Evolutionary conservation across 2,113 vertebrate genomes (phyloP).

Genomic region (Otolemur garnettii): DNA sequence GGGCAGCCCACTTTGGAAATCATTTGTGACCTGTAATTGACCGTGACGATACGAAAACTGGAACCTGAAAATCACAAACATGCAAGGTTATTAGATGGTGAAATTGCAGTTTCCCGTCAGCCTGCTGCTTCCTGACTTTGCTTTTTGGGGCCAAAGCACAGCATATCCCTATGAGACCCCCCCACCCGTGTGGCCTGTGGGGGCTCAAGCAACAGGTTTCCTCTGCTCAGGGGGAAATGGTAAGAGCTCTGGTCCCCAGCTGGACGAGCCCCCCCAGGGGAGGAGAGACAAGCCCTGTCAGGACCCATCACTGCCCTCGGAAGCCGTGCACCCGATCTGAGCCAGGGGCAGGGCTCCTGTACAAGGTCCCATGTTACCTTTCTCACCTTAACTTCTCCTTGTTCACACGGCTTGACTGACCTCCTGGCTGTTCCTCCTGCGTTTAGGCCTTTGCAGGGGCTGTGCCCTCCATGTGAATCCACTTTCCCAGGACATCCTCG

Average conservation of each 20-base stretch:
- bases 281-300: neutral
- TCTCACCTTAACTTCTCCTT: neutral
- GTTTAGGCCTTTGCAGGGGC: neutral
- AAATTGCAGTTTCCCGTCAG: slow-evolving; percentile 70
- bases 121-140: neutral
- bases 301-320: neutral
- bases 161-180: neutral
- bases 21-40: slow-evolving; percentile 81
- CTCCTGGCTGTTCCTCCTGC: neutral
- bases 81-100: slow-evolving; percentile 69
- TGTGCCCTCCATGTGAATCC: neutral
- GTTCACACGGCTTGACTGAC: neutral
- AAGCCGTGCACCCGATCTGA: neutral
- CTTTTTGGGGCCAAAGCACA: neutral
- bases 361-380: no score
- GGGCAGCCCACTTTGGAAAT: slow-evolving; percentile 73
- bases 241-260: neutral
- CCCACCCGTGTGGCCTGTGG: neutral
- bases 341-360: accelerated
- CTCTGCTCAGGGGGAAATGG: neutral
- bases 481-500: neutral
- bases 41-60: slow-evolving; percentile 61
- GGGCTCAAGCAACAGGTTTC: neutral
- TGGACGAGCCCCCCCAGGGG: neutral
- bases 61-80: slow-evolving; percentile 76